Evolutionary conservation across 2,113 vertebrate genomes (phyloP).

Genomic region (Gymnarchus niloticus): DNA sequence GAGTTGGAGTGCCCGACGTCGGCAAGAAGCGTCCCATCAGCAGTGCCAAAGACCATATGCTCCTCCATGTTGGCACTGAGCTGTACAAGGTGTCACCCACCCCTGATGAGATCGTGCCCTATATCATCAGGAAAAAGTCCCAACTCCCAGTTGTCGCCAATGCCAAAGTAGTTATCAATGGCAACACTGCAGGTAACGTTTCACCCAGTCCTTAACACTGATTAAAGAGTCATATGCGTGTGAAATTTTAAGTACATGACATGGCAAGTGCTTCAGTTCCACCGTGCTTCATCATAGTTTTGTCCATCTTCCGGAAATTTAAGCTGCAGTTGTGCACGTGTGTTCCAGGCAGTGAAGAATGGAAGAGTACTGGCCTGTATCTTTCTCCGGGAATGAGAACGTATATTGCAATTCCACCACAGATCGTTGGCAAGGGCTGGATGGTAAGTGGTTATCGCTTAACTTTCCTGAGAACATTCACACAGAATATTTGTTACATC

Average conservation of each 20-base stretch:
- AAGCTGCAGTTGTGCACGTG: slow-evolving; percentile 6
- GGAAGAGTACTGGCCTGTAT: slow-evolving; percentile 71
- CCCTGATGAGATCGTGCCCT: slow-evolving; percentile 59
- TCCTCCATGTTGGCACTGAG: slow-evolving; percentile 63
- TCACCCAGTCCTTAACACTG: background rate
- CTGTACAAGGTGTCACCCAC: slow-evolving; percentile 58
- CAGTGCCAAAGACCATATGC: slow-evolving; percentile 63
- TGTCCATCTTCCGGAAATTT: background rate
- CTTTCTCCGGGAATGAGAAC: slow-evolving; percentile 62
- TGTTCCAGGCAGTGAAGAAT: slow-evolving; percentile 51
- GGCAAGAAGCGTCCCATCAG: slow-evolving; percentile 57
- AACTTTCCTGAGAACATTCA: background rate
- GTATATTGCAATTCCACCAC: slow-evolving; percentile 49
- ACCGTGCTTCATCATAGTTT: background rate
- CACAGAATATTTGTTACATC: background rate
- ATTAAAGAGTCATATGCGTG: background rate
- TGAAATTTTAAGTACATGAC: background rate
- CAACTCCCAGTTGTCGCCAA: slow-evolving; percentile 48
- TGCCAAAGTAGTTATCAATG: slow-evolving; percentile 42
- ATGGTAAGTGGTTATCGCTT: slow-evolving; percentile 41
- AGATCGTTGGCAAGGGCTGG: slow-evolving; percentile 53
- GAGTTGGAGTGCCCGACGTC: slow-evolving; percentile 61
- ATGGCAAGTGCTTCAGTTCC: background rate
- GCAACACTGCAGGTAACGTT: slow-evolving; percentile 48
- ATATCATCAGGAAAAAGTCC: slow-evolving; percentile 52